Percentiles rank a stretch among this genome's conserved stretches.
Evolutionary conservation across 2,888 invertebrate species (phyloP).

Genomic region (Julus scanicus): DNA sequence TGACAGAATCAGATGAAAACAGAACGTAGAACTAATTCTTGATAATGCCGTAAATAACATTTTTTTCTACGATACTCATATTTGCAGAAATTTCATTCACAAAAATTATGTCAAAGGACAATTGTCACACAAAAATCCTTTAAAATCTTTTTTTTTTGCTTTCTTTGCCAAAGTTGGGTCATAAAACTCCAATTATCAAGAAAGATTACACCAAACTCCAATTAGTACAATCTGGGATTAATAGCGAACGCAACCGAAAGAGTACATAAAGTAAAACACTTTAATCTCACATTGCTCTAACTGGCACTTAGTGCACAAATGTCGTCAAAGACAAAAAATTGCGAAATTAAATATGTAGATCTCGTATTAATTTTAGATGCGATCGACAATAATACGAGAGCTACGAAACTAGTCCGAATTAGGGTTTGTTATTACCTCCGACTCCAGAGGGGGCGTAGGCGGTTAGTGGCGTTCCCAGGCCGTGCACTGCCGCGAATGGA

Average conservation of each 20-base stretch:
- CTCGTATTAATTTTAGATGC: neutral
- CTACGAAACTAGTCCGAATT: neutral
- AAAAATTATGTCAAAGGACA: too few relatives aligned
- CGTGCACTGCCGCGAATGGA: conserved; percentile 82
- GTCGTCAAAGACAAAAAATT: too few relatives aligned
- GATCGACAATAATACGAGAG: neutral
- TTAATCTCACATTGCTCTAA: too few relatives aligned
- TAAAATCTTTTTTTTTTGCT: too few relatives aligned
- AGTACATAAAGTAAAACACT: neutral
- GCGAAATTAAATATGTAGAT: too few relatives aligned
- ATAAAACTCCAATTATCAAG: neutral
- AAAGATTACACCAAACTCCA: neutral
- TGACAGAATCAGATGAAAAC: too few relatives aligned
- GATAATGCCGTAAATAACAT: too few relatives aligned
- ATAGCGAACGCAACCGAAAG: neutral
- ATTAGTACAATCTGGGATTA: neutral
- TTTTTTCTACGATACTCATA: too few relatives aligned
- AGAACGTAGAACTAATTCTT: too few relatives aligned
- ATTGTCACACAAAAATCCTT: too few relatives aligned
- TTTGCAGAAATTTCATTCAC: too few relatives aligned
- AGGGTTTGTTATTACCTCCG: conserved; percentile 63
- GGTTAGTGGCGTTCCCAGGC: conserved; percentile 84
- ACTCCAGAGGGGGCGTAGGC: conserved; percentile 66
- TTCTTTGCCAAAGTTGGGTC: neutral
- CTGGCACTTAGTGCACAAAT: too few relatives aligned